Base-by-base conservation (phyloP, 2,113 vertebrate genomes). In the Trematocara macrostoma region DNA sequence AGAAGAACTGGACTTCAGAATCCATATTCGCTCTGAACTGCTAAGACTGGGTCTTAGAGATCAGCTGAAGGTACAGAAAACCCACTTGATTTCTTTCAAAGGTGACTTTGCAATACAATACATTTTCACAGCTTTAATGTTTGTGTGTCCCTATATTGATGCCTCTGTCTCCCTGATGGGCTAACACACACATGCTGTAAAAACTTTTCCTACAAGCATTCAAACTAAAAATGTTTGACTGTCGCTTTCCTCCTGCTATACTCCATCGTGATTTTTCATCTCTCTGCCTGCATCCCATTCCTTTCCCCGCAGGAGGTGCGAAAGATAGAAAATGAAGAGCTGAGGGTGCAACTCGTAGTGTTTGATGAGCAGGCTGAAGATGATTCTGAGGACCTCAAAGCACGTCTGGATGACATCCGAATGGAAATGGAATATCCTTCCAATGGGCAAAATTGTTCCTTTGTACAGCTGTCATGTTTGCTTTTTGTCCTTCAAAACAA, bases 361-460 rank as follows among this genome's bases (percentile, higher is more conserved):
- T 99, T 98, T 92, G 96, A 98, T 90, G 98, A 98, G 42, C 97
- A 97, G 84, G 96, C 96, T 10, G 98, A 99, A 42, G 97, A 98
- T 69, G 98, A 99, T 94, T 96, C 96, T 1, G 97, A 97, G 55
- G 98, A 99, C 40, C 95, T 99, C 56, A 97, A 96, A 88, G 93
- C 89, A 12, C 97, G 98, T 6, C 94, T 98, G 14, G 97, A 98
- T 2, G 97, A 99, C 88, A 96, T 99, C 88, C 97, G 97, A 53
- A 94, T 97, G 18, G 98, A 99, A 91, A 98, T 99, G 97, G 98
- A 99, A 98, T 99, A 99, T 99, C 98, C 97, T 98, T 97, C 84
- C 45, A 83, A 95, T 95, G 11, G 34, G 29, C 23, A 81, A 84
- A 84, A 56, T 11, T 49, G 31, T 79, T 71, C 51, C 45, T 47